phyloP scores from a whole-genome alignment of 37 sponge, comb jelly and placozoan species.

The Cliona cf. orientalis region DNA sequence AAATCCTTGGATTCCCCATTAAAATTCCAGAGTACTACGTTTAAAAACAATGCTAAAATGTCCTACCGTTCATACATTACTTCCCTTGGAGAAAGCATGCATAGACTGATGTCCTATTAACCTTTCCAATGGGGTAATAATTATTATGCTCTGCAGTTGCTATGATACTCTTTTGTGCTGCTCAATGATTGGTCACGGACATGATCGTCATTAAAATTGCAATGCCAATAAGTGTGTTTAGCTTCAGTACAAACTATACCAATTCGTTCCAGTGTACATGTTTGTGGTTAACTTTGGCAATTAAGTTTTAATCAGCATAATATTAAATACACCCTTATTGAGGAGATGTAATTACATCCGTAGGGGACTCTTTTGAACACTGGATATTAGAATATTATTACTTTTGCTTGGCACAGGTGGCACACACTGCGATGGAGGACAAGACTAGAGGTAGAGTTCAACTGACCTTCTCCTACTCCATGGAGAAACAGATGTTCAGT shows the following conservation, averaged over 20 bases:
- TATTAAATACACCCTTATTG: no score
- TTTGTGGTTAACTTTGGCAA: no score
- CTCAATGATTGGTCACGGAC: no score
- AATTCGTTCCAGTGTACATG: no score
- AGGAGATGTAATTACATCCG: no score
- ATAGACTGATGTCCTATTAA: background rate
- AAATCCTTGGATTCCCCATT: no score
- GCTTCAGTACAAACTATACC: background rate
- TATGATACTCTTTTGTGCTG: no score
- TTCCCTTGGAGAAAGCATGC: background rate
- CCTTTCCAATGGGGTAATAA: background rate
- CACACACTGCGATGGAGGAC: background rate
- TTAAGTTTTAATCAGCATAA: background rate
- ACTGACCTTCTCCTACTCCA: conserved; percentile 25
- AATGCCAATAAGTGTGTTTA: background rate
- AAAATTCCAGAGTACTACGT: no score
- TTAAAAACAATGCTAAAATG: background rate
- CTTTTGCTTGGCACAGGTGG: conserved; percentile 8
- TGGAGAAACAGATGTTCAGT: background rate
- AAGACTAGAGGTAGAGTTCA: conserved; percentile 11
- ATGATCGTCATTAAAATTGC: no score
- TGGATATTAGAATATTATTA: no score
- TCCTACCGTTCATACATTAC: background rate
- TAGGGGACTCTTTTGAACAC: no score
- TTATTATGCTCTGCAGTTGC: background rate